Evolutionary conservation across 35 echinoderm and acorn worm genomes (phyloP).

Genomic region (Diadema setosum): DNA sequence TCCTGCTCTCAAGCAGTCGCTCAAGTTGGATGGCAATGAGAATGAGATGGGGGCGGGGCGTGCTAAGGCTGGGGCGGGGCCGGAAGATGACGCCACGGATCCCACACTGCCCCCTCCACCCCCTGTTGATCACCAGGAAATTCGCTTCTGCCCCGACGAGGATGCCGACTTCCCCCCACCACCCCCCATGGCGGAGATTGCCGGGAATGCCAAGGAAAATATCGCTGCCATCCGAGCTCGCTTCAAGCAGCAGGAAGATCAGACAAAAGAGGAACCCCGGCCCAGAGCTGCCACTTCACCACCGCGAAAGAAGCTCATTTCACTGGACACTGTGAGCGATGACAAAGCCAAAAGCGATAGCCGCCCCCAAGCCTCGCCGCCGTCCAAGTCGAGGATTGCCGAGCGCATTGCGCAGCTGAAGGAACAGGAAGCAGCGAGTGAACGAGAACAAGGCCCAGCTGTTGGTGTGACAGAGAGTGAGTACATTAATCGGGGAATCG

Average conservation of each 20-base stretch:
- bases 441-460: neutral
- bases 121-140: neutral
- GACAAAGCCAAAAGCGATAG: neutral
- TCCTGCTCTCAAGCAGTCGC: neutral
- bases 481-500: neutral
- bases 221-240: slow-evolving; percentile 26
- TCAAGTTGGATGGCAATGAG: neutral
- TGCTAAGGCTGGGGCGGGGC: neutral
- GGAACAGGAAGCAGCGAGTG: neutral
- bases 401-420: neutral
- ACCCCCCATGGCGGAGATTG: slow-evolving; percentile 53
- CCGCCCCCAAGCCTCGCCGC: neutral
- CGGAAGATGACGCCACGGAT: neutral
- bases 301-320: slow-evolving; percentile 21
- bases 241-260: slow-evolving; percentile 43
- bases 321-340: neutral
- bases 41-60: neutral
- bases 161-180: slow-evolving; percentile 54
- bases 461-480: neutral
- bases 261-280: neutral
- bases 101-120: slow-evolving; percentile 23
- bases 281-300: neutral
- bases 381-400: slow-evolving; percentile 4
- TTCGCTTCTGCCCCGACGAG: neutral
- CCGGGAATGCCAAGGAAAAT: slow-evolving; percentile 39